Conservation (phyloP, 2,797 vertebrate species). For the Rhodeus uyekii region DNA sequence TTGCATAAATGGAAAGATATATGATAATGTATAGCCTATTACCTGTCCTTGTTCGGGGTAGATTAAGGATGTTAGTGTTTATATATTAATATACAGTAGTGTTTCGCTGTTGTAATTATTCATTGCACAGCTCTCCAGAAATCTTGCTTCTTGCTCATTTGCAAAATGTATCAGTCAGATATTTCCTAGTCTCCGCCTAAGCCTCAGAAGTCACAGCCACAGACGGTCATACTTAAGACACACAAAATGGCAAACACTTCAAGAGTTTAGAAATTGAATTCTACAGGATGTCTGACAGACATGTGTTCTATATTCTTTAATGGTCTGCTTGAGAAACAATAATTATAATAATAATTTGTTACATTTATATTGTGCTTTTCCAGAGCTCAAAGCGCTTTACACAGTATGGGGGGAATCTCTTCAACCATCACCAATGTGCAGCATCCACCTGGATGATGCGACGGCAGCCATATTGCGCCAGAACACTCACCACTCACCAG, state of each 20-base stretch:
- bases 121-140: background rate
- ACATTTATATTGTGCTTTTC: too few species aligned
- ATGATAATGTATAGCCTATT: background rate
- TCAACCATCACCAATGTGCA: too few species aligned
- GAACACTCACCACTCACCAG: too few species aligned
- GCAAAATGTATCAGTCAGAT: background rate
- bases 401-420: too few species aligned
- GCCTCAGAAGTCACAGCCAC: background rate
- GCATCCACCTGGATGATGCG: too few species aligned
- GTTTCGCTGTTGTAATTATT: slow-evolving; percentile 1
- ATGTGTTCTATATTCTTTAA: background rate
- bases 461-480: too few species aligned
- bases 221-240: background rate
- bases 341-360: too few species aligned
- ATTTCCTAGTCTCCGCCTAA: background rate
- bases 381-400: too few species aligned
- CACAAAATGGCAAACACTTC: background rate
- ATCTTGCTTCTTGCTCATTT: background rate
- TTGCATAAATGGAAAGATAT: slow-evolving; percentile 13
- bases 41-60: background rate
- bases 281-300: background rate
- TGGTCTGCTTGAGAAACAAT: background rate
- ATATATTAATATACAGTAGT: background rate
- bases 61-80: background rate
- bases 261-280: background rate